Base-by-base conservation (phyloP, 2,113 vertebrate genomes). In the Hemicordylus capensis region DNA sequence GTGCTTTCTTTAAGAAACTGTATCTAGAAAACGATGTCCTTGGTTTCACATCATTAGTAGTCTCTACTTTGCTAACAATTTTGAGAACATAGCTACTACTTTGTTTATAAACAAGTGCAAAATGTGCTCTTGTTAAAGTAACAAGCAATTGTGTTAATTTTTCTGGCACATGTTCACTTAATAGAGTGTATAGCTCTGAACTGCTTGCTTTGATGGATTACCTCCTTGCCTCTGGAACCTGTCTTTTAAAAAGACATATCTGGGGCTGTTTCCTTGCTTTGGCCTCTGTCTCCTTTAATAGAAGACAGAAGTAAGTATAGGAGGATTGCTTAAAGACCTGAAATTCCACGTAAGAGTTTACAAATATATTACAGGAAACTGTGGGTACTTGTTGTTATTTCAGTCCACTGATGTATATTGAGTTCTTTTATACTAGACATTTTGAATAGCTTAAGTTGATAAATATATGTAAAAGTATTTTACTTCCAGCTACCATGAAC, bases 171-270 rank as follows among this genome's bases (percentile, higher is more conserved):
- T 72, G 80, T n/a, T 76, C 64, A 91, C 83, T 88, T 89, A 91
- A 69, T 28, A 59, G 31, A 91, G 44, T 66, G 26, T 48, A 66
- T 56, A 81, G 4, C 0, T n/a, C n/a, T 0, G 66, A 82, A 31
- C 64, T 77, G 51, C 83, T 89, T 11, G 24, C n/a, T 64, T 85
- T 91, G 86, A 86, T 89, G n/a, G 76, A 84, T 87, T 91, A 78
- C 34, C 6, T 91, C 2, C 64, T 81, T 54, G 44, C 58, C 28
- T 76, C 88, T 90, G 80, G 69, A 91, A 87, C 9, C 42, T 86
- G 10, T 66, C 79, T 94, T 86, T 92, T 86, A 1, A 82, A 76
- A 87, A 76, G 42, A 31, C 9, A 3, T 91, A 89, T 91, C 42
- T 66, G 51, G 81, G 90, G 34, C 58, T 17, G 31, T 86, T 90